Conservation (phyloP, 23 tunicate species). For the Styela plicata region DNA sequence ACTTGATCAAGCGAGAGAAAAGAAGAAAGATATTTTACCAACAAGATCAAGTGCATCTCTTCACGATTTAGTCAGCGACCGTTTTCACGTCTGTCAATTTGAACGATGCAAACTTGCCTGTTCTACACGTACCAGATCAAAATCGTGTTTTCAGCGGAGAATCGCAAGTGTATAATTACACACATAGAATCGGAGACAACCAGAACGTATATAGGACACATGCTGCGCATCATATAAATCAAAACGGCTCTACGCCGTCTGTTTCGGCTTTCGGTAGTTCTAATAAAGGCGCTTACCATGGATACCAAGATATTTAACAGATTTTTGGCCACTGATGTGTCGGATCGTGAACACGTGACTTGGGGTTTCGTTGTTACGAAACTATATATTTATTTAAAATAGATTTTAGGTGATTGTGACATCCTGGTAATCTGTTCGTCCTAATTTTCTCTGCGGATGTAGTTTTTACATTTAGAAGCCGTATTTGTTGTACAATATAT, state of each 20-base stretch:
- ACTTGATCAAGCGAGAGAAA: constrained; percentile 18
- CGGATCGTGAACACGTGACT: too few relatives aligned
- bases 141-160: constrained; percentile 2
- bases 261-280: neutral
- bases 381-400: too few relatives aligned
- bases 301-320: neutral
- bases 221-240: neutral
- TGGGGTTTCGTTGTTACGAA: too few relatives aligned
- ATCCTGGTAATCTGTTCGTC: too few relatives aligned
- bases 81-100: constrained; percentile 15
- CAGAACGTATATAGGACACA: constrained; percentile 2
- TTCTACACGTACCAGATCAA: neutral
- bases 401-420: too few relatives aligned
- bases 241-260: neutral
- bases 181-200: neutral
- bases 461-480: too few relatives aligned
- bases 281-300: neutral
- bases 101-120: neutral
- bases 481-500: too few relatives aligned
- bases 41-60: neutral
- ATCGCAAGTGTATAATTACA: neutral
- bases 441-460: too few relatives aligned
- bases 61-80: constrained; percentile 13
- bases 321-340: too few relatives aligned
- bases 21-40: constrained; percentile 7